Conservation (phyloP, 2,797 vertebrate genomes). For the Eulemur albifrons region DNA sequence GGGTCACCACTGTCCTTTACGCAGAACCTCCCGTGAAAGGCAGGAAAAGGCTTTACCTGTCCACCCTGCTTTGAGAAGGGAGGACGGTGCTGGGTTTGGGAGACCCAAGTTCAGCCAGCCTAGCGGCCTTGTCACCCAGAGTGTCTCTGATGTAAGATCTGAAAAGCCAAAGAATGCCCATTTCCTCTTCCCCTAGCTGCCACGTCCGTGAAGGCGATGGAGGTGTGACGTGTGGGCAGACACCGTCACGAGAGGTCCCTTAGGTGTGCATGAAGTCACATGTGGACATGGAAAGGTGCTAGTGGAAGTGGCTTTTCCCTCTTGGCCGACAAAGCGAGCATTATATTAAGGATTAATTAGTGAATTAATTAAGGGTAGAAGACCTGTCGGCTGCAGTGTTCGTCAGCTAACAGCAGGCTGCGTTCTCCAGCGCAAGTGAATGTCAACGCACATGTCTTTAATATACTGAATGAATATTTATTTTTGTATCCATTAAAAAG, state of each 20-base stretch:
- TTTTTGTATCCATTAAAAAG: constrained; percentile 72
- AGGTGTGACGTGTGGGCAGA: accelerated
- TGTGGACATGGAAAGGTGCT: not conserved
- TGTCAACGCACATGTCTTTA: not conserved
- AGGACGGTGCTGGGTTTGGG: not conserved
- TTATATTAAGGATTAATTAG: not conserved
- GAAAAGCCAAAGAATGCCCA: not conserved
- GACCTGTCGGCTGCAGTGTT: not conserved
- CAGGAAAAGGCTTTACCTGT: not conserved
- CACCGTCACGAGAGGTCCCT: accelerated
- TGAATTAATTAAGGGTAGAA: not conserved
- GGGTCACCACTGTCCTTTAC: not conserved
- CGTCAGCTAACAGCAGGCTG: not conserved
- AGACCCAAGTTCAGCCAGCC: not conserved
- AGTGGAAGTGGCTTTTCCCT: not conserved
- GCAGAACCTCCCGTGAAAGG: not conserved
- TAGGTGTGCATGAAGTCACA: not conserved
- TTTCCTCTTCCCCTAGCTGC: accelerated
- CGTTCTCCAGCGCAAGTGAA: not conserved
- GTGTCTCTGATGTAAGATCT: not conserved
- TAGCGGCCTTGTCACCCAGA: accelerated
- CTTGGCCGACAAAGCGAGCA: not conserved
- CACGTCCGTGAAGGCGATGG: accelerated
- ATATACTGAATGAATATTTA: constrained; percentile 81
- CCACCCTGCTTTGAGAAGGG: not conserved